Base-by-base conservation (phyloP, 1,140 invertebrate species). In the Drosophila pectinifera region DNA sequence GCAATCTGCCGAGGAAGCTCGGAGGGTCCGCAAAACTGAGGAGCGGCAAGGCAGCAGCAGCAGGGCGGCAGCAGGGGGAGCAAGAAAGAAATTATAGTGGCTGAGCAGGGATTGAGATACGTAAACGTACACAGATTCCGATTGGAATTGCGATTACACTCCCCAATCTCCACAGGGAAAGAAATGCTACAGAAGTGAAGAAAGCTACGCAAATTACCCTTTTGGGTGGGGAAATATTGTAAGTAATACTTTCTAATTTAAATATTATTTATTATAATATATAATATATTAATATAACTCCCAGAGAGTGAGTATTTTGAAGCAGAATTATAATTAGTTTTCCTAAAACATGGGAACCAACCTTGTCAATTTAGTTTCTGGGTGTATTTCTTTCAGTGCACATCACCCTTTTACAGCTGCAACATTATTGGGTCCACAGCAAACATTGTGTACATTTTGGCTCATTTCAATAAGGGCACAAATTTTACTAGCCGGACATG, bases 381-480 rank as follows among this genome's bases (percentile, higher is more conserved):
- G n/a, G n/a, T n/a, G n/a, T n/a, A n/a, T n/a, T 68, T 36, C n/a
- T 48, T 0, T 3, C 13, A 26, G 64, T 65, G 64, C 45, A 51
- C 26, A 1, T 18, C 28, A 5, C 62, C 36, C 58, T 31, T 41
- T 53, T 53, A 42, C 46, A 63, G 20, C 49, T 54, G 61, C 61
- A 55, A 55, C 61, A 55, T 63, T 63, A 63, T 55, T 56, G 51
- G 61, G 24, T 70, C 48, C 64, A 38, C 38, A 70, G 54, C 62
- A 80, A 83, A 77, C 83, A 77, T 88, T 88, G 75, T 83, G 70
- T 78, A 83, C 75, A 83, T 68, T 86, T 83, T 69, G 83, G 80
- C 83, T 86, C 83, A 86, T 86, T 86, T 86, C 83, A 86, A 86
- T 86, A 86, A 80, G 75, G 85, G 70, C 77, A 81, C 68, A 81